phyloP scores from a whole-genome alignment of 2,888 invertebrate species.

The Pyrocoelia pectoralis region DNA sequence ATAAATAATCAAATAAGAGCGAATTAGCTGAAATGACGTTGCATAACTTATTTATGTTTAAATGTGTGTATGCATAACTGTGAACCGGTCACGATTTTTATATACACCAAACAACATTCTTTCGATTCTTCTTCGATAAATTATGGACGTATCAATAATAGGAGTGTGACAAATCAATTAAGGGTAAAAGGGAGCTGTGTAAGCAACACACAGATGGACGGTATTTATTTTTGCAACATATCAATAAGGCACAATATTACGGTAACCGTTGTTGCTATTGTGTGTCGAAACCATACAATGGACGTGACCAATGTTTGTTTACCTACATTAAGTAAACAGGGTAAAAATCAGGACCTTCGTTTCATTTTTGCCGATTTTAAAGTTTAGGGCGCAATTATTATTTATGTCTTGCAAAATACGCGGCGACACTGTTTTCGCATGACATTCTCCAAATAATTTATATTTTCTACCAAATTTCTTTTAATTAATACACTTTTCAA shows the following conservation, averaged over 20 bases:
- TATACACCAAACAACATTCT: background rate
- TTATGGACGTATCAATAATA: conserved; percentile 7
- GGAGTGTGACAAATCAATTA: conserved; percentile 31
- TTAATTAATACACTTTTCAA: no score
- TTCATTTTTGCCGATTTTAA: no score
- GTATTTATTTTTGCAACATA: conserved; percentile 30
- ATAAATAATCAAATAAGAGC: conserved; percentile 13
- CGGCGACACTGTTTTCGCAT: no score
- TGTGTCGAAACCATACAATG: conserved; percentile 25
- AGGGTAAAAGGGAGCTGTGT: conserved; percentile 8
- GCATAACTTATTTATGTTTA: conserved; percentile 19
- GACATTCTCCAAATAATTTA: no score
- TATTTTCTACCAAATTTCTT: no score
- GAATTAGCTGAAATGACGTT: conserved; percentile 23
- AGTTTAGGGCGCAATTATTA: no score
- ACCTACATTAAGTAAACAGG: conserved; percentile 29
- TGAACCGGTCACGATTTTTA: conserved; percentile 16
- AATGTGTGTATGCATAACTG: background rate
- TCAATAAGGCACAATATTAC: conserved; percentile 24
- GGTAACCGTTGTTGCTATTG: conserved; percentile 25
- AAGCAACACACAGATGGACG: conserved; percentile 21
- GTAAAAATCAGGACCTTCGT: background rate
- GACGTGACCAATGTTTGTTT: conserved; percentile 40
- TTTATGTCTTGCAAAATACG: no score
- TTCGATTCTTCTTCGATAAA: background rate